Conservation (phyloP, 2,113 vertebrate species). For the Origma solitaria region DNA sequence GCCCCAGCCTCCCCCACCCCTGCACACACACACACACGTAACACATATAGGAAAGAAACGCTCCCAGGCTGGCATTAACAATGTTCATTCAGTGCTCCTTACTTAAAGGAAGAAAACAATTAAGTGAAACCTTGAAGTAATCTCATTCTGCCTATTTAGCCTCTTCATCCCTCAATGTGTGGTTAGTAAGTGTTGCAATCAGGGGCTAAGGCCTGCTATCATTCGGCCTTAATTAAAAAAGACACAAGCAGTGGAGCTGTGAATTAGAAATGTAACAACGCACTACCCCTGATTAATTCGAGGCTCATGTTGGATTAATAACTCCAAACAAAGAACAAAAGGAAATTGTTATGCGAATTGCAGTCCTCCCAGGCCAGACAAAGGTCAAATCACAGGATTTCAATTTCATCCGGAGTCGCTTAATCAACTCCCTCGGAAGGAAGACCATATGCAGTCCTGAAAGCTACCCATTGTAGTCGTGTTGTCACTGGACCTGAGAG, state of each 20-base stretch:
- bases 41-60: constrained; percentile 2
- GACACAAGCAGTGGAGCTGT: constrained; percentile 86
- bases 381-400: constrained; percentile 88
- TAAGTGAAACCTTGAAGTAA: constrained; percentile 82
- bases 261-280: constrained; percentile 90
- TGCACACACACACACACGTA: neutral
- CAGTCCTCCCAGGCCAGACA: constrained; percentile 83
- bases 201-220: constrained; percentile 79
- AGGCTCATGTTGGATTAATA: constrained; percentile 90
- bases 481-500: constrained; percentile 75
- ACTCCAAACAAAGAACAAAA: constrained; percentile 88
- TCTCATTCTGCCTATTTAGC: constrained; percentile 80
- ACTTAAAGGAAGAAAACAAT: constrained; percentile 86
- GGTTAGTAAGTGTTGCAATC: constrained; percentile 79
- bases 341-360: constrained; percentile 87
- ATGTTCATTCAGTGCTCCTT: constrained; percentile 63
- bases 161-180: constrained; percentile 79
- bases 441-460: constrained; percentile 82
- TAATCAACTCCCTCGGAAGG: constrained; percentile 84
- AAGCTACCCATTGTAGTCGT: constrained; percentile 76
- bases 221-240: constrained; percentile 93
- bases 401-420: constrained; percentile 84
- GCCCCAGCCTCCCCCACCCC: neutral
- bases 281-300: constrained; percentile 85
- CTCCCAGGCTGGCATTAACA: constrained; percentile 64